Evolutionary conservation across 2,113 vertebrate genomes (phyloP).

Genomic region (Lathamus discolor): DNA sequence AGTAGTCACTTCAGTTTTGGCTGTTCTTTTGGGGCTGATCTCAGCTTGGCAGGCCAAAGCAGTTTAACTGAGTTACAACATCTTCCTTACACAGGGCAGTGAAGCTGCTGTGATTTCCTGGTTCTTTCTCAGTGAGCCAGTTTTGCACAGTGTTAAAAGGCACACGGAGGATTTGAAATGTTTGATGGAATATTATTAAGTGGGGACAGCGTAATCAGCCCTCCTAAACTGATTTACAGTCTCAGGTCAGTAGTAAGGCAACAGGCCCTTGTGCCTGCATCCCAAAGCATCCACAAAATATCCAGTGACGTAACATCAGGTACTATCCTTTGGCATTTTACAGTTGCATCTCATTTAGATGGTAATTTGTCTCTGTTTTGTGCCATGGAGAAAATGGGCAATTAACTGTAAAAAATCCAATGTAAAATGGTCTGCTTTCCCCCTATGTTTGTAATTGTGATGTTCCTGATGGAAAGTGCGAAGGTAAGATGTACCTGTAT

Average conservation of each 20-base stretch:
- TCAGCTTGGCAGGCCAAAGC: background rate
- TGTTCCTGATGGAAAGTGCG: background rate
- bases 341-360: conserved; percentile 34
- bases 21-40: background rate
- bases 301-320: background rate
- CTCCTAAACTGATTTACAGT: background rate
- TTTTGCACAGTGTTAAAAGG: background rate
- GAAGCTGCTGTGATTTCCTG: background rate
- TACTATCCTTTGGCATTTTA: conserved; percentile 43
- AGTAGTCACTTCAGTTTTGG: background rate
- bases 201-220: background rate
- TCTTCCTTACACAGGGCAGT: background rate
- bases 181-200: background rate
- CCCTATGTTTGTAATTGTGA: background rate
- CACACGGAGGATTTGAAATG: background rate
- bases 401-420: background rate
- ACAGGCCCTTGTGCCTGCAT: background rate
- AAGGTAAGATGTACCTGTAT: background rate
- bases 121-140: background rate
- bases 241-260: background rate
- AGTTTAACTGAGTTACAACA: background rate
- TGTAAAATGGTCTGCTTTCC: background rate
- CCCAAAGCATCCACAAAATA: background rate
- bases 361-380: background rate
- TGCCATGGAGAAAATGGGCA: background rate